Evolutionary conservation across 2,113 vertebrate genomes (phyloP).

Genomic region (Psittacula cyanocephala): DNA sequence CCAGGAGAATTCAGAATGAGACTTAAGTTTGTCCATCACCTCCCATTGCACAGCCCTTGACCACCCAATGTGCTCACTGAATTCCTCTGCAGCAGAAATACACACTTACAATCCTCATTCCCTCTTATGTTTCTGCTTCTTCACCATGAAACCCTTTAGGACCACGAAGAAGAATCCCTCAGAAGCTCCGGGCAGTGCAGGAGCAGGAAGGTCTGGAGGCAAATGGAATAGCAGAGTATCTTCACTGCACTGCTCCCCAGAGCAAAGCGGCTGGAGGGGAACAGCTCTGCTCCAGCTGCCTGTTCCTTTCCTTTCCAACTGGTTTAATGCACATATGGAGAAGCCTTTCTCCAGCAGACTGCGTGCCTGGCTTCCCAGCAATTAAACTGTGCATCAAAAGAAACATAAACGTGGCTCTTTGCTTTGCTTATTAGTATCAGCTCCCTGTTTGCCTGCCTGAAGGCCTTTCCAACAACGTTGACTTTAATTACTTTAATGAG

Average conservation of each 20-base stretch:
- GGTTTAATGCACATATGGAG: neutral
- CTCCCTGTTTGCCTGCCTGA: neutral
- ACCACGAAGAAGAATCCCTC: neutral
- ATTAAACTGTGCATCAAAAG: neutral
- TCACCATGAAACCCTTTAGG: neutral
- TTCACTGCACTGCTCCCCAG: neutral
- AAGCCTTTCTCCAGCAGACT: neutral
- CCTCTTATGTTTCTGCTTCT: neutral
- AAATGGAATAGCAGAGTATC: neutral
- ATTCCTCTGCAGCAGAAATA: neutral
- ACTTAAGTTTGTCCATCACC: neutral
- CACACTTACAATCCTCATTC: too few relatives aligned
- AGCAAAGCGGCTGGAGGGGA: neutral
- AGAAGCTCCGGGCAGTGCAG: neutral
- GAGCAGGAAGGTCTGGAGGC: neutral
- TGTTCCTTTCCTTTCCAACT: neutral
- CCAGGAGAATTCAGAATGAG: neutral
- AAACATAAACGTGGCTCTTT: neutral
- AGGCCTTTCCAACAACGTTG: conserved; percentile 2
- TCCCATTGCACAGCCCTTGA: neutral
- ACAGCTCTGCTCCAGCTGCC: neutral
- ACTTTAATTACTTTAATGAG: conserved; percentile 62
- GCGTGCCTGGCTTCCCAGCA: neutral
- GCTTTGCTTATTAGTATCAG: conserved; percentile 22
- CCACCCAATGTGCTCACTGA: neutral